phyloP scores from a whole-genome alignment of 2,888 invertebrate genomes.

The Dendrolimus houi region DNA sequence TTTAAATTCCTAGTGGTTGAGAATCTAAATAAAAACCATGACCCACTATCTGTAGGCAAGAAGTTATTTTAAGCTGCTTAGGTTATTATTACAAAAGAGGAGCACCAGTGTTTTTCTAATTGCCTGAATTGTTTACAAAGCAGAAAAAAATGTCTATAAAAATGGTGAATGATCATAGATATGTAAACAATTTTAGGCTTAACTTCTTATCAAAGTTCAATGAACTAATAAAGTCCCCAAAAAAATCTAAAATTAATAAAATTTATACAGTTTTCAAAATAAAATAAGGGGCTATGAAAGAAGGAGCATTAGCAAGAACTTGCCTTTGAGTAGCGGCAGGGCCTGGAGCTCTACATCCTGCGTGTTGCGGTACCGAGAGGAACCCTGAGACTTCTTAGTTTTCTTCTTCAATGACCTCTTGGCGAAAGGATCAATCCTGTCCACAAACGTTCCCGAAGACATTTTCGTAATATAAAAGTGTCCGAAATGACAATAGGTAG shows the following conservation, averaged over 20 bases:
- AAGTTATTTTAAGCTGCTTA: not conserved
- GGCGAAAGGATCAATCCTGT: constrained; percentile 99
- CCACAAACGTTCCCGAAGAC: constrained; percentile 94
- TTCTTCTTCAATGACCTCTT: constrained; percentile 99
- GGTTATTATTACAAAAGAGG: not conserved
- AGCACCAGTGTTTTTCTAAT: not conserved
- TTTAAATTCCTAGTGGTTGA: not conserved
- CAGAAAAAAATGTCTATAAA: not conserved
- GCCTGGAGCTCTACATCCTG: constrained; percentile 98
- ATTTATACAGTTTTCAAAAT: not conserved
- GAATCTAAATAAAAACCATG: not conserved
- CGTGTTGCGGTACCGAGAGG: constrained; percentile 98
- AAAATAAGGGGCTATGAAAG: constrained; percentile 2
- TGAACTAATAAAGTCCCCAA: constrained; percentile 19
- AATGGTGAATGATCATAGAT: not conserved
- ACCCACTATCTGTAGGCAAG: constrained; percentile 5
- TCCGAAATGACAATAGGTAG: constrained; percentile 70
- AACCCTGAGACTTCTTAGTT: constrained; percentile 98
- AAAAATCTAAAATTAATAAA: constrained; percentile 1
- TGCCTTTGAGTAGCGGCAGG: constrained; percentile 98
- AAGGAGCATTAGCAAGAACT: constrained; percentile 26
- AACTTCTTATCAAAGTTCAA: constrained; percentile 25
- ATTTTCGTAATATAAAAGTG: constrained; percentile 74
- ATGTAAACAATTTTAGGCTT: not conserved
- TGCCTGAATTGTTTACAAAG: not conserved